phyloP scores from a whole-genome alignment of 2,888 invertebrate species.

The Drosophila ustulata region DNA sequence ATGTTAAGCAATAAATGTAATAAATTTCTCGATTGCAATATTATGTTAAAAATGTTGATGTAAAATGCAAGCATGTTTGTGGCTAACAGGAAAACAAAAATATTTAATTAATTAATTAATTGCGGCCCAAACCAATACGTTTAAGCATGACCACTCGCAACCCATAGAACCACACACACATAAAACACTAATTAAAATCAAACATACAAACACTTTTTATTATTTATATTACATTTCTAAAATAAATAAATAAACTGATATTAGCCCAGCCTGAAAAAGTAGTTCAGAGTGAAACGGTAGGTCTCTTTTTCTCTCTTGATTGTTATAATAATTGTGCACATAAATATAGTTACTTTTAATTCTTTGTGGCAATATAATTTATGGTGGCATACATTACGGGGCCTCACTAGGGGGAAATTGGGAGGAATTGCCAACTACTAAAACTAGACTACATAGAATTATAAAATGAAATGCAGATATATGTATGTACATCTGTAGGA shows the following conservation, averaged over 20 bases:
- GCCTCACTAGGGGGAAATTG: not conserved
- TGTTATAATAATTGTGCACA: slow-evolving; percentile 17
- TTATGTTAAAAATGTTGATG: slow-evolving; percentile 47
- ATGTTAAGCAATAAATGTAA: slow-evolving; percentile 50
- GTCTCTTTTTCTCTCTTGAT: not conserved
- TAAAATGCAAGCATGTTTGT: slow-evolving; percentile 61
- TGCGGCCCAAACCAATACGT: slow-evolving; percentile 46
- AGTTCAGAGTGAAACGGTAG: not conserved
- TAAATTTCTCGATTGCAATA: slow-evolving; percentile 3
- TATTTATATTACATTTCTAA: slow-evolving; percentile 11
- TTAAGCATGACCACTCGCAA: not conserved
- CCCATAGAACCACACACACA: slow-evolving; percentile 12
- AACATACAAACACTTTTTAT: slow-evolving; percentile 14
- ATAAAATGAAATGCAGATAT: slow-evolving; percentile 2
- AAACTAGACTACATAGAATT: slow-evolving; percentile 32
- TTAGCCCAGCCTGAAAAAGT: slow-evolving; percentile 8
- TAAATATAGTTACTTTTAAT: slow-evolving; percentile 11
- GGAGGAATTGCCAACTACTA: slow-evolving; percentile 21
- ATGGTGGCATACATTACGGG: slow-evolving; percentile 19
- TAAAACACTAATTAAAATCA: slow-evolving; percentile 32
- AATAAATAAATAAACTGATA: slow-evolving; percentile 33
- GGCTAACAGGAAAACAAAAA: slow-evolving; percentile 46
- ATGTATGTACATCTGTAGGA: not conserved
- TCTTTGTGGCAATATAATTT: slow-evolving; percentile 16
- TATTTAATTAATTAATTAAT: slow-evolving; percentile 52